A percentile compares a stretch with the other conserved stretches of the same genome.
phyloP scores from a whole-genome alignment of 2,888 invertebrate genomes.

The Eristalis arbustorum region DNA sequence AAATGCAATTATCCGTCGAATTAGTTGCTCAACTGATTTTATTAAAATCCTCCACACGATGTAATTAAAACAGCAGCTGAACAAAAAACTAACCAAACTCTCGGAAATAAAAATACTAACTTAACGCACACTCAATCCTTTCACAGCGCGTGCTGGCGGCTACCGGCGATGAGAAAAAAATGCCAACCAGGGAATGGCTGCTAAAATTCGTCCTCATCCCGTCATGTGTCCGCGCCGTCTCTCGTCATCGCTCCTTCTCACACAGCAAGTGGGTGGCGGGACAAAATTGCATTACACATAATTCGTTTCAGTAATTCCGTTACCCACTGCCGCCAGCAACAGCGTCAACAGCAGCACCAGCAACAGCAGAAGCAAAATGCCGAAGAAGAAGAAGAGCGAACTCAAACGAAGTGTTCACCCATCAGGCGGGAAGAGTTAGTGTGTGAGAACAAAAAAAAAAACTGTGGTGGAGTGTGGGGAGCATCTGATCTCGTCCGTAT shows the following conservation, averaged over 20 bases:
- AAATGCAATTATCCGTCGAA: not conserved
- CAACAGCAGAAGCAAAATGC: conserved; percentile 2
- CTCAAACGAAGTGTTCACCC: conserved; percentile 7
- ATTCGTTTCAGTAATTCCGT: conserved; percentile 65
- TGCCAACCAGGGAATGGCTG: not conserved
- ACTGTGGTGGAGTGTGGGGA: no score
- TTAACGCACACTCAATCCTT: not conserved
- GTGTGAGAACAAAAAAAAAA: not conserved
- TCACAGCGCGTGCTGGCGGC: not conserved
- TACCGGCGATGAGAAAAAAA: not conserved
- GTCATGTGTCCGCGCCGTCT: not conserved
- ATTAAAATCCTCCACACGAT: conserved; percentile 28
- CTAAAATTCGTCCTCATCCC: conserved; percentile 4
- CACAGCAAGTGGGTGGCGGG: not conserved
- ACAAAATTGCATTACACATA: conserved; percentile 60
- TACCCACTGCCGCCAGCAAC: conserved; percentile 46
- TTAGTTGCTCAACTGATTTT: not conserved
- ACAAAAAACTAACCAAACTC: not conserved
- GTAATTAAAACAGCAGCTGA: conserved; percentile 17
- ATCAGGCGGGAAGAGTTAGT: not conserved
- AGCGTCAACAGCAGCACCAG: not conserved
- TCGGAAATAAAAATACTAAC: not conserved
- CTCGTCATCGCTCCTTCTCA: not conserved
- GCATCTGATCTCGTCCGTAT: conserved; percentile 9
- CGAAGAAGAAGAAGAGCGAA: conserved; percentile 21